Base-by-base conservation (phyloP, 2,797 vertebrate species). In the Taeniopygia guttata region DNA sequence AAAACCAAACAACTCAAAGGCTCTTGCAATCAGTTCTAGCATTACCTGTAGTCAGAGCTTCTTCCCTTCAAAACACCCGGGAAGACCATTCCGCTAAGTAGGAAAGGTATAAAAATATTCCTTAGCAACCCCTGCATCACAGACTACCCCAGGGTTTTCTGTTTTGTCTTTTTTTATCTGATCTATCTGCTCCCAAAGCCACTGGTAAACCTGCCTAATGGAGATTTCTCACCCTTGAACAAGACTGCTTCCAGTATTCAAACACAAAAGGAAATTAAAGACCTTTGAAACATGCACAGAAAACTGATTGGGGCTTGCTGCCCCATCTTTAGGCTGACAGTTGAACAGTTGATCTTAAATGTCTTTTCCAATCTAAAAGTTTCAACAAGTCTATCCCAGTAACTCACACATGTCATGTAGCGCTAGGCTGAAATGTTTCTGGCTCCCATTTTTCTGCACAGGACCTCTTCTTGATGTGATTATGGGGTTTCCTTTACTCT, bases 221-320 rank as follows among this genome's bases (percentile, higher is more conserved):
- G 45, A 49, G 20, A 29, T 51, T 58, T 62, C 51, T 58, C 40
- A 16, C 43, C 14, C 3, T 26, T 79, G 51, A 73, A 69, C 27
- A 67, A 77, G 52, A 10, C 22, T 84, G 36, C n/a, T 16, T 59
- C 48, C 36, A n/a, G 36, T 23, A 54, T 46, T 80, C 21, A 54
- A 74, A 51, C 9, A 70, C 0, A 2, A 66, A 59, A 68, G 16
- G 56, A 56, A 69, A 72, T 26, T 7, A 46, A 75, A 68, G 34
- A 32, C 34, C 21, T 70, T 52, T 36, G 20, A 84, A 74, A 67
- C 14, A 27, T 0, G 0, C 13, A 48, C 2, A 73, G 63, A 17
- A 87, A 46, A 52, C 11, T 19, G 30, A 5, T 0, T 62, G 30
- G 59, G 22, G 19, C 34, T 66, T 2, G 1, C n/a, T 84, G 46